phyloP scores from a whole-genome alignment of 2,797 vertebrate species.

The Ataeniobius toweri region DNA sequence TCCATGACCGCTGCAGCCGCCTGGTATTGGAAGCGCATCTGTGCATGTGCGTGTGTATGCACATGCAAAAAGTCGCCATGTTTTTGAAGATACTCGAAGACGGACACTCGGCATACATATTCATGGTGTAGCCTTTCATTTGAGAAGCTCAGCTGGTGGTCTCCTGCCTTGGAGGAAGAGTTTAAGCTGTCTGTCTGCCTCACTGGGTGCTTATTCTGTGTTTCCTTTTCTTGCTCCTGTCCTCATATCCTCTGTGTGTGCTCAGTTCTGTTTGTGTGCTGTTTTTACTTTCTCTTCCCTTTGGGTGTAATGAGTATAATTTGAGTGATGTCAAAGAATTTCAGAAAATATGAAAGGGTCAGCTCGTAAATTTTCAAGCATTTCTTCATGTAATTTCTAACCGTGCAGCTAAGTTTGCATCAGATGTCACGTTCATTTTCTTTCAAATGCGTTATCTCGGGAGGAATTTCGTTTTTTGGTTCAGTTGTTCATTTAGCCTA shows the following conservation, averaged over 20 bases:
- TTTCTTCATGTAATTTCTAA: conserved; percentile 12
- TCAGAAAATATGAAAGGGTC: conserved; percentile 36
- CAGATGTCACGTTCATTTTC: background rate
- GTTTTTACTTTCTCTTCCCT: conserved; percentile 12
- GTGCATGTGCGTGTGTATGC: background rate
- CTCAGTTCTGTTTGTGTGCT: background rate
- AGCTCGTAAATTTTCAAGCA: conserved; percentile 10
- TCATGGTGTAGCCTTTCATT: conserved; percentile 62
- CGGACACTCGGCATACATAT: conserved; percentile 58
- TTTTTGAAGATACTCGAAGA: conserved; percentile 31
- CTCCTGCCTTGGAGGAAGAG: conserved; percentile 57
- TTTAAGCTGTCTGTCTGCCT: conserved; percentile 59
- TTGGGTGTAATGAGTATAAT: conserved; percentile 30
- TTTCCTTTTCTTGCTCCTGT: conserved; percentile 13
- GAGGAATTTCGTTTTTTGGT: background rate
- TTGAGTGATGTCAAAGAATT: conserved; percentile 24
- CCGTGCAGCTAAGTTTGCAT: conserved; percentile 11
- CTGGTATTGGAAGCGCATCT: conserved; percentile 9
- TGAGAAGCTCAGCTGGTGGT: conserved; percentile 69
- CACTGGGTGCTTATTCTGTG: conserved; percentile 44
- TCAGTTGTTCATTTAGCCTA: conserved; percentile 9
- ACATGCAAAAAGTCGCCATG: background rate
- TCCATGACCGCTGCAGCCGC: conserved; percentile 26
- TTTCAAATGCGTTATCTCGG: background rate
- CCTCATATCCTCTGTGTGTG: conserved; percentile 20